Evolutionary conservation across 2,888 invertebrate genomes (phyloP).

Genomic region (Eudasyphora cyanicolor): DNA sequence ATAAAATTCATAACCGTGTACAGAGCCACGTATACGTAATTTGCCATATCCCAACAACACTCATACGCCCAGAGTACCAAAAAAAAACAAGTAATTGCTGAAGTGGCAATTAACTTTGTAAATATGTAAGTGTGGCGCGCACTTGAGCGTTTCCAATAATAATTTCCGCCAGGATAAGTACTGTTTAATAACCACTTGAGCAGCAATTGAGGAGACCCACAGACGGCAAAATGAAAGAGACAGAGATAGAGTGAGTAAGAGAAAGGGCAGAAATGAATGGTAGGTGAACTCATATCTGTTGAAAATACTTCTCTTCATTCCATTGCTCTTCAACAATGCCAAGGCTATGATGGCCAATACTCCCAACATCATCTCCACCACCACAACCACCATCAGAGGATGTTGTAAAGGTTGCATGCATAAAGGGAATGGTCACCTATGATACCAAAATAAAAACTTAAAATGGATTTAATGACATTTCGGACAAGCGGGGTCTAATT

Average conservation of each 20-base stretch:
- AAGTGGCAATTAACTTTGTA: slow-evolving; percentile 13
- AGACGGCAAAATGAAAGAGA: neutral
- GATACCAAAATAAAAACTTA: neutral
- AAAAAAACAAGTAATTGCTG: neutral
- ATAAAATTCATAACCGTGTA: neutral
- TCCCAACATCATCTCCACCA: no score
- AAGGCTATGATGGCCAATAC: no score
- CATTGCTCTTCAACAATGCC: no score
- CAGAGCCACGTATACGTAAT: neutral
- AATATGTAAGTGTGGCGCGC: no score
- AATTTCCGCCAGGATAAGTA: neutral
- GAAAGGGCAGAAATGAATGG: no score
- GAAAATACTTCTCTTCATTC: no score
- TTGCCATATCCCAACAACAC: neutral
- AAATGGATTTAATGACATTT: slow-evolving; percentile 32
- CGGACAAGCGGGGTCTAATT: slow-evolving; percentile 37
- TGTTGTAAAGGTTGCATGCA: no score
- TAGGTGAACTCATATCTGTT: no score
- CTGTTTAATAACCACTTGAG: slow-evolving; percentile 5
- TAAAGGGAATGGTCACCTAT: neutral
- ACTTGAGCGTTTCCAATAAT: neutral
- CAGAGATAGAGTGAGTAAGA: no score
- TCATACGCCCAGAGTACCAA: neutral
- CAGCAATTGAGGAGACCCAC: neutral
- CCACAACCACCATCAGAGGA: neutral